phyloP scores from a whole-genome alignment of 2,888 invertebrate species.

The Podabrus alpinus region DNA sequence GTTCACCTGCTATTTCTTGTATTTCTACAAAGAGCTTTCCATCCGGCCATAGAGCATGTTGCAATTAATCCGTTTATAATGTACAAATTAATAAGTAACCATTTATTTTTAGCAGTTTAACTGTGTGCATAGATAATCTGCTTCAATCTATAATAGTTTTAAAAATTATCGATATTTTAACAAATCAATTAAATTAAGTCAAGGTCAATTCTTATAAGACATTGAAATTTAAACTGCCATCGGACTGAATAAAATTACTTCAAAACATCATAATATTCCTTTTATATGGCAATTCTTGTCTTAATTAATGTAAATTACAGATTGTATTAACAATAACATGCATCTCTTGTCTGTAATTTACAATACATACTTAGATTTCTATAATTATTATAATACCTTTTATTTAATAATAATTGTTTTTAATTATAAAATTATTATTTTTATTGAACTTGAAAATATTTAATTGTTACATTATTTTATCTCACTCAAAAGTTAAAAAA shows the following conservation, averaged over 20 bases:
- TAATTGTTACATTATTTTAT: background rate
- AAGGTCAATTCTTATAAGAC: background rate
- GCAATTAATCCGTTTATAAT: background rate
- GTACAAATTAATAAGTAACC: background rate
- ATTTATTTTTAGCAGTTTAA: background rate
- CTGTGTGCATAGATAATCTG: background rate
- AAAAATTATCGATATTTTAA: background rate
- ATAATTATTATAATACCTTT: background rate
- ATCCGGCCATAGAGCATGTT: background rate
- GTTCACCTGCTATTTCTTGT: conserved; percentile 30
- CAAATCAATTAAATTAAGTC: background rate
- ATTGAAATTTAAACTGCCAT: background rate
- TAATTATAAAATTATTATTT: background rate
- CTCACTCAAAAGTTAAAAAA: background rate
- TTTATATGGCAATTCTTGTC: background rate
- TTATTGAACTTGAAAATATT: background rate
- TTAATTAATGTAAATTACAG: background rate
- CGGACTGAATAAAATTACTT: background rate
- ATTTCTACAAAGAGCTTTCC: conserved; percentile 14
- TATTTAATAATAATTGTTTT: too few species aligned
- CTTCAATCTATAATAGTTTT: background rate
- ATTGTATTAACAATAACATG: background rate
- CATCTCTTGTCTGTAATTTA: background rate
- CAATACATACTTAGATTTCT: background rate
- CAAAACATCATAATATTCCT: background rate